These are phyloP conservation scores for Cranoglanis bouderius DNA, from an alignment of 2,113 vertebrate genomes.

Conservation along the genomic window DNA sequence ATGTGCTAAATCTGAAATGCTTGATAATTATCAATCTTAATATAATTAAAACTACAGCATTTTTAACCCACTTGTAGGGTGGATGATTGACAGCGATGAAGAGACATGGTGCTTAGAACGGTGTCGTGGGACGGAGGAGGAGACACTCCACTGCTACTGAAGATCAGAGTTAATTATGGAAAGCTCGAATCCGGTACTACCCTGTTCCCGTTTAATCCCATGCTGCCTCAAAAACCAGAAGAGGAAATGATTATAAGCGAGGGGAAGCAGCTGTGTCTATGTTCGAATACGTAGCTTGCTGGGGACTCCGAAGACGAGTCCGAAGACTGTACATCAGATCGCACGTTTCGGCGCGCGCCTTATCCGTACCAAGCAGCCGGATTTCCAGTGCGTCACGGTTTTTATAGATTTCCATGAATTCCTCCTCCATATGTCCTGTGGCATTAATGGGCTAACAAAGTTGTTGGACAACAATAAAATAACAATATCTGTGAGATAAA, in stretches of 20 bases:
- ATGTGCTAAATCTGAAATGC: neutral
- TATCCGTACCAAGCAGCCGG: neutral
- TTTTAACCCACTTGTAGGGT: neutral
- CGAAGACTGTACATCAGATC: neutral
- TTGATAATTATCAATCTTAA: neutral
- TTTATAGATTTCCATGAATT: neutral
- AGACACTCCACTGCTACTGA: conserved; percentile 10
- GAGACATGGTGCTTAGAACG: neutral
- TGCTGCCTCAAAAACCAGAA: conserved; percentile 45
- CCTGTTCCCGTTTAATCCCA: conserved; percentile 52
- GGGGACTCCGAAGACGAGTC: neutral
- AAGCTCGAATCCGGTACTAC: conserved; percentile 51
- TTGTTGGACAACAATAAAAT: neutral
- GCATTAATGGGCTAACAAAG: neutral
- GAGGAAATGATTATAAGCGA: conserved; percentile 1
- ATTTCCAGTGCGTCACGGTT: neutral
- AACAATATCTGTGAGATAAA: too few species aligned
- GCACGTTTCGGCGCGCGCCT: neutral
- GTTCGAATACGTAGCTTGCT: neutral
- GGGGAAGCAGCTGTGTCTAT: neutral
- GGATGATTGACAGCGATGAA: conserved; percentile 27
- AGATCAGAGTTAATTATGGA: conserved; percentile 62
- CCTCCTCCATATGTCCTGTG: neutral
- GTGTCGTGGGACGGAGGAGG: neutral
- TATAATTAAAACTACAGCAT: neutral